Evolutionary conservation across 2,113 vertebrate species (phyloP), one percentile per base, ranked within the genome.

Genomic region (Eclectus roratus): DNA sequence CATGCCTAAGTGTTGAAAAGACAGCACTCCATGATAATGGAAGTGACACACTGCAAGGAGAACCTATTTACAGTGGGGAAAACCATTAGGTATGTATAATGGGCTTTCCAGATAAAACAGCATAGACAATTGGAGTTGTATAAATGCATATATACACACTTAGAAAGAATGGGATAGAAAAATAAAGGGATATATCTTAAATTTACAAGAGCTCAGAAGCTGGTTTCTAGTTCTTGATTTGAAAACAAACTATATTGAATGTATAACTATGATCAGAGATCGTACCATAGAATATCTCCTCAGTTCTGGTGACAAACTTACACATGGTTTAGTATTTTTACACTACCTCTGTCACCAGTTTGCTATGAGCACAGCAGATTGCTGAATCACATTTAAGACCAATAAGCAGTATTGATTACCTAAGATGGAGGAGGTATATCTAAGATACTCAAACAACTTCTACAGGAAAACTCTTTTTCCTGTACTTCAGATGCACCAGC

Each of bases 101-200:
- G n/a, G 19, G 25, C 72, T 96, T 94, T 73, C 89, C 96, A 97
- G 94, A 86, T 56, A 78, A 91, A 94, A 80, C 33, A 96, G 78
- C 56, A 78, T 18, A 91, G 66, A 43, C 24, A 94, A 37, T 0
- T 85, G 47, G 71, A 89, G 49, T 66, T 47, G 16, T 66, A 69
- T 43, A 78, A 92, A 89, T 85, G 52, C 15, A 52, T 55, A 53
- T 1, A 39, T 7, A 64, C 4, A 10, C 31, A 24, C 20, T 60
- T 7, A 63, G 25, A 66, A 68, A 70, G 43, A 90, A 81, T 2
- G 3, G 16, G 10, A 18, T 4, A 73, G 29, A 21, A 79, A 88
- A 95, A 80, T 13, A 41, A 43, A 71, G 41, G 24, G 2, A 50
- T 53, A 21, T 0, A 43, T 4, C 2, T 17, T 23, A 63, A 35